Base-by-base conservation (phyloP, 2,797 vertebrate species). In the Hylomyscus alleni region DNA sequence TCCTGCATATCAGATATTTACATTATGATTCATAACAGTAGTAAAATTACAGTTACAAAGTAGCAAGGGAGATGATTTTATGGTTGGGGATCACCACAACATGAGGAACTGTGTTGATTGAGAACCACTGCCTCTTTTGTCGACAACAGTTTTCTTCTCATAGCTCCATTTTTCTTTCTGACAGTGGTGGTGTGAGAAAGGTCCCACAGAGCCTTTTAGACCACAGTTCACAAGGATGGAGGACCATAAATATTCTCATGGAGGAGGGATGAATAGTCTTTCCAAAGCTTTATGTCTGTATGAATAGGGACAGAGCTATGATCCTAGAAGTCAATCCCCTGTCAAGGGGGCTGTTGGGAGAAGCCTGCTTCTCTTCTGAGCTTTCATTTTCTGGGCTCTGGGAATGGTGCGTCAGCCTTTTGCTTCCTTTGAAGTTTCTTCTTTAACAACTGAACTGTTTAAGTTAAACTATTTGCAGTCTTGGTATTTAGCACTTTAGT, bases 391-490 rank as follows among this genome's bases (percentile, higher is more conserved):
- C 44, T 72, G 34, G 26, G 7, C 87, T 78, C 60, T 84, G 65
- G 65, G 44, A 44, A 80, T 81, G 75, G 73, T 47, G 11, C 26
- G 31, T 69, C 84, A 81, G 67, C 20, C 37, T 86, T 73, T 93
- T 29, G 50, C 19, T 83, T 88, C 29, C n/a, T 95, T 58, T 31
- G 80, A 13, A 72, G 17, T 37, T 24, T 97, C 34, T 87, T 29
- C 24, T 92, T 87, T 90, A 58, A 89, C n/a, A 76, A 47, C 47
- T n/a, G 58, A 89, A 69, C 29, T 88, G 67, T 86, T 93, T 65
- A 24, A 72, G 19, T 60, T 72, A 50, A 95, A 91, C 26, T 58
- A 12, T 81, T 94, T 37, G 14, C 7, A 75, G 62, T 31, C 77
- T 31, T 95, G 77, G 84, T 6, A 62, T 60, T 73, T 69, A 77